Conservation (phyloP, 2,888 invertebrate genomes). For the Lasioglossum lativentre region DNA sequence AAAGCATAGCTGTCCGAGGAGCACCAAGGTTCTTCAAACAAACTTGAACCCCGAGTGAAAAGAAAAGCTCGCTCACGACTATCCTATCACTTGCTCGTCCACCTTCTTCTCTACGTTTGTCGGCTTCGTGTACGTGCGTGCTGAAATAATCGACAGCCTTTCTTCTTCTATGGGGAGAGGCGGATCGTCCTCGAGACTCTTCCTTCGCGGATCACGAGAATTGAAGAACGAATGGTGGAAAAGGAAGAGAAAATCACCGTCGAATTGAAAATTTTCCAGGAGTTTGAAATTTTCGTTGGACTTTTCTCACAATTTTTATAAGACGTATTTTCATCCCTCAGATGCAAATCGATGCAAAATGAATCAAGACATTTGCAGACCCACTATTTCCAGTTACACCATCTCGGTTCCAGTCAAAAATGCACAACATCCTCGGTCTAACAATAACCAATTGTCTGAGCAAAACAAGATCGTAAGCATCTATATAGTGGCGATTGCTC, state of each 20-base stretch:
- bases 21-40: conserved; percentile 57
- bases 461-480: not conserved
- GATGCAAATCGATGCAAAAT: not conserved
- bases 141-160: conserved; percentile 63
- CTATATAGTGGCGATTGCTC: not conserved
- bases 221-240: not conserved
- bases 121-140: conserved; percentile 29
- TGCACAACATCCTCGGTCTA: not conserved
- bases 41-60: conserved; percentile 52
- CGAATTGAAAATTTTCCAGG: not conserved
- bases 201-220: conserved; percentile 27
- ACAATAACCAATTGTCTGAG: conserved; percentile 1
- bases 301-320: too few relatives aligned
- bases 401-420: not conserved
- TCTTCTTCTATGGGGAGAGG: conserved; percentile 42
- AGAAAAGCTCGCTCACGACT: conserved; percentile 40
- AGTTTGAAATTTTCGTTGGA: not conserved
- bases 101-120: conserved; percentile 34
- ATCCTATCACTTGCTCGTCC: not conserved
- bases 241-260: not conserved
- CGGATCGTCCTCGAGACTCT: conserved; percentile 58
- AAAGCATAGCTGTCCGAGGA: conserved; percentile 34
- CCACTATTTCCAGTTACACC: too few relatives aligned
- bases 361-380: not conserved
- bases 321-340: too few relatives aligned